Evolutionary conservation across 2,888 invertebrate species (phyloP).

Genomic region (Cheilosia pagana): DNA sequence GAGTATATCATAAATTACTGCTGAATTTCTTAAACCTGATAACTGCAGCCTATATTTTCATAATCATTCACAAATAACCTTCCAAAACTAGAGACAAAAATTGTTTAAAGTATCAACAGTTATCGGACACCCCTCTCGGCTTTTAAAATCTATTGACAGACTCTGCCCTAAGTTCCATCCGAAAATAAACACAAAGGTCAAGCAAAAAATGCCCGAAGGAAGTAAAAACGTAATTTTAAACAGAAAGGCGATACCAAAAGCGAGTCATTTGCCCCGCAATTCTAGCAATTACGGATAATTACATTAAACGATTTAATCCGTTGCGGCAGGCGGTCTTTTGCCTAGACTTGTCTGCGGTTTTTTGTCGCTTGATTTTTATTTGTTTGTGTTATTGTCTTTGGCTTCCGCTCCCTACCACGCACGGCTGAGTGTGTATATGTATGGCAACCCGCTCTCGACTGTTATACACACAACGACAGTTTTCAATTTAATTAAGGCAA

Average conservation of each 20-base stretch:
- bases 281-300: constrained; percentile 57
- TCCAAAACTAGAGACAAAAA: no score
- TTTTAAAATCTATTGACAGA: no score
- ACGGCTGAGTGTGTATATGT: no score
- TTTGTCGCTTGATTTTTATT: not conserved
- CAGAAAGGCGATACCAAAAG: constrained; percentile 1
- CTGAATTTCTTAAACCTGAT: no score
- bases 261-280: constrained; percentile 6
- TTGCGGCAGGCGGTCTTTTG: not conserved
- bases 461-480: constrained; percentile 34
- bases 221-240: not conserved
- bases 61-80: no score
- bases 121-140: no score
- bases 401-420: no score
- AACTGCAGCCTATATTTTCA: no score
- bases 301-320: constrained; percentile 52
- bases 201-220: not conserved
- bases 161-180: no score
- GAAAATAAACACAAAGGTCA: not conserved
- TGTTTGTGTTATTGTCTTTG: not conserved
- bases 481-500: constrained; percentile 70
- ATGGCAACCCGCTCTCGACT: not conserved
- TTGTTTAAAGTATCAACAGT: no score
- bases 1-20: no score
- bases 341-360: constrained; percentile 61